These are phyloP conservation scores for Lasius platythorax DNA, from an alignment of 2,888 invertebrate genomes.

Conservation along the genomic window DNA sequence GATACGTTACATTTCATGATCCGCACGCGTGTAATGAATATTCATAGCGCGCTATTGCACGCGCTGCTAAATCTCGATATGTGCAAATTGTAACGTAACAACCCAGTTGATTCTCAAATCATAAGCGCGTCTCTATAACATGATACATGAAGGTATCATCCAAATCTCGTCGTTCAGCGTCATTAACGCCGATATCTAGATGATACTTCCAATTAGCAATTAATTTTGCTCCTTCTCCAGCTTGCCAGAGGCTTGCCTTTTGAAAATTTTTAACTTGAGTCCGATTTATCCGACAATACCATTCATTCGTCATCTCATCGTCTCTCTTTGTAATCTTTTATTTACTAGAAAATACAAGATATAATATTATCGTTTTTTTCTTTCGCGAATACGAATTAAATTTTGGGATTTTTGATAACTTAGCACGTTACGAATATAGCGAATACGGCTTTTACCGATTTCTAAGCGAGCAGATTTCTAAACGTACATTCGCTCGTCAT, in stretches of 20 bases:
- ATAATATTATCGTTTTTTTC: not conserved
- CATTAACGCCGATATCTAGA: not conserved
- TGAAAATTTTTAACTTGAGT: not conserved
- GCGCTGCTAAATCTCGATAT: constrained; percentile 58
- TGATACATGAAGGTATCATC: constrained; percentile 5
- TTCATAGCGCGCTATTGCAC: constrained; percentile 63
- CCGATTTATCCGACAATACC: not conserved
- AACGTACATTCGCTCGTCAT: constrained; percentile 48
- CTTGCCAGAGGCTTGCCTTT: not conserved
- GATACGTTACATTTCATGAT: constrained; percentile 69
- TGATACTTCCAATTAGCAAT: not conserved
- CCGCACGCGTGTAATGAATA: constrained; percentile 68
- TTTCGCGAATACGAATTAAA: not conserved
- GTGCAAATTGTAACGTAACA: constrained; percentile 70
- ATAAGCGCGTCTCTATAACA: constrained; percentile 37
- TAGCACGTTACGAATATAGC: not conserved
- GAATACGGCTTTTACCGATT: not conserved
- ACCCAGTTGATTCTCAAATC: constrained; percentile 61
- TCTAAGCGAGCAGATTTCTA: not conserved
- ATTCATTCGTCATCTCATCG: not conserved
- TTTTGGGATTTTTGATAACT: not conserved
- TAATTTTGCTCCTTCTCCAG: not conserved
- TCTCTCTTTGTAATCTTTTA: not conserved
- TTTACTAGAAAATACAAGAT: not conserved
- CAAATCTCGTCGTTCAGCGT: constrained; percentile 15